Base-by-base conservation (phyloP, 2,113 vertebrate genomes). In the Etheostoma spectabile region DNA sequence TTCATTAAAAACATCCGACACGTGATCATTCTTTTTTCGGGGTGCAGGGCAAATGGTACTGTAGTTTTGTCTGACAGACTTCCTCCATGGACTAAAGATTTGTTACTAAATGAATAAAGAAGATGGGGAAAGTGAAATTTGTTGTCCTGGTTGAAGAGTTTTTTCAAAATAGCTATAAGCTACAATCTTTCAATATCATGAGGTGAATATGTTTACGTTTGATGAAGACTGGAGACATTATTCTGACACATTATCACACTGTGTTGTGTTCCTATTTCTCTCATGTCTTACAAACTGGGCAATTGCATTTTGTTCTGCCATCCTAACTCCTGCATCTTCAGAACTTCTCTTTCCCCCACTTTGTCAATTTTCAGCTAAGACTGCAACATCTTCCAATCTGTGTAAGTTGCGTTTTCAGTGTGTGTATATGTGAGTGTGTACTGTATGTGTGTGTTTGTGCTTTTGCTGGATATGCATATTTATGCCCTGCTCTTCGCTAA, bases 351-450 rank as follows among this genome's bases (percentile, higher is more conserved):
- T 7, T 45, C 4, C 13, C 53, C 1, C 15, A 46, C 3, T n/a
- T n/a, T 55, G 64, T 38, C 1, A 27, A 15, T 75, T 79, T 74
- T 13, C 64, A 75, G 19, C 66, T 51, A 38, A 48, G 38, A 61
- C 30, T 46, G 6, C 12, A 71, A 49, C 0, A 7, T 70, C 35
- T 49, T 65, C 62, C 42, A 38, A 4, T 57, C 49, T 48, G n/a
- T 88, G 22, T 83, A 56, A 67, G 18, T 67, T 51, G 19, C 30
- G 56, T 72, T 65, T 65, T 81, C 30, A n/a, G 46, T 68, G 56
- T 68, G 56, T 51, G 52, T 77, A 1, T 55, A 2, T 16, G 8
- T 3, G 4, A 1, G 42, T 57, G 42, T 72, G 45, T 48, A 35
- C 68, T 72, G 45, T 48, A 35, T 68, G 35, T 69, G 56, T 62